phyloP scores from a whole-genome alignment of 1,140 invertebrate genomes.

The Cepaea nemoralis region DNA sequence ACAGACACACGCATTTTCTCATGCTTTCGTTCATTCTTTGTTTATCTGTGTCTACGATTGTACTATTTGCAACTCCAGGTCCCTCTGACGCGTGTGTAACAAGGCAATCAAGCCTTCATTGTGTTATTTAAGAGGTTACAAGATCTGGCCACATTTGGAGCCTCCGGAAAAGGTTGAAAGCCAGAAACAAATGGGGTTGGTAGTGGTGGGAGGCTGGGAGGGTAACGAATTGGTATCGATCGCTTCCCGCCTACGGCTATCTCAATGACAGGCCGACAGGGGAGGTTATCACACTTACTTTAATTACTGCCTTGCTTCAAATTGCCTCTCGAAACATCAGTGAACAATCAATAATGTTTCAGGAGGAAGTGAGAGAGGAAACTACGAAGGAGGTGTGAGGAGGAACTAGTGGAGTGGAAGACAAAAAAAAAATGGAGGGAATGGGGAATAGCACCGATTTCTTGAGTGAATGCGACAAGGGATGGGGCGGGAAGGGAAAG shows the following conservation, averaged over 20 bases:
- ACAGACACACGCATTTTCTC: no score
- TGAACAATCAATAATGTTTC: conserved; percentile 16
- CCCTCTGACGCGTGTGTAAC: not conserved
- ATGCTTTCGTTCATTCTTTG: not conserved
- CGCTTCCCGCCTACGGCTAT: not conserved
- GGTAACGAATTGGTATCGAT: conserved; percentile 11
- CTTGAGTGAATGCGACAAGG: not conserved
- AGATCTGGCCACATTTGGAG: no score
- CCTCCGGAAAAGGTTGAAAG: not conserved
- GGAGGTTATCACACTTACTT: conserved; percentile 19
- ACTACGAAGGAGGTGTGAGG: not conserved
- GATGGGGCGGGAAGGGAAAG: not conserved
- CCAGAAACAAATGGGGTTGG: not conserved
- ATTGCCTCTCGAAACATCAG: conserved; percentile 18
- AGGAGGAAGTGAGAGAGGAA: not conserved
- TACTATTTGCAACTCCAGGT: not conserved
- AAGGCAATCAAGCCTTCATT: not conserved
- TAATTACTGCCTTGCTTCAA: conserved; percentile 19
- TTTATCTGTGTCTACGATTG: not conserved
- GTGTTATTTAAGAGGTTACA: not conserved
- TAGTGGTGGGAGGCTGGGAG: not conserved
- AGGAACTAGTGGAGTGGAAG: not conserved
- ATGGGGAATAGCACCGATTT: not conserved
- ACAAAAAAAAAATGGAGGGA: not conserved
- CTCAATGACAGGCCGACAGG: conserved; percentile 15